These are phyloP conservation scores for Cephus cinctus DNA, from an alignment of 1,140 invertebrate genomes.

Conservation along the genomic window DNA sequence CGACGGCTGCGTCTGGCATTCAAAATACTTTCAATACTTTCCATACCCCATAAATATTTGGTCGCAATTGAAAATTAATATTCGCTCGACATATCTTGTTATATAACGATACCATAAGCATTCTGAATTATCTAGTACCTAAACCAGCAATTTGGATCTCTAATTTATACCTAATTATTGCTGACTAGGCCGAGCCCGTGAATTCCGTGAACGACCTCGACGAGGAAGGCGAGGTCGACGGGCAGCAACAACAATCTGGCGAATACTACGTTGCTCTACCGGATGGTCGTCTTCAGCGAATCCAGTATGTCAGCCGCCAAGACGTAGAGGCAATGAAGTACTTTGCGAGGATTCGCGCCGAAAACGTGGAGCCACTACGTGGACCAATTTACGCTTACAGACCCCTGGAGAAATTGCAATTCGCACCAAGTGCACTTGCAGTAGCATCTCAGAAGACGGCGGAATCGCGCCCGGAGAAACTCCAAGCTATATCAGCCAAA, in stretches of 20 bases:
- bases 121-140: too few species aligned
- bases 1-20: too few species aligned
- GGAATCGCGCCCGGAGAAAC: constrained; percentile 12
- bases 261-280: constrained; percentile 59
- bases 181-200: constrained; percentile 42
- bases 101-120: too few species aligned
- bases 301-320: constrained; percentile 55
- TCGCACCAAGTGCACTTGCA: constrained; percentile 11
- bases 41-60: too few species aligned
- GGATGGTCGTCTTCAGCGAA: constrained; percentile 54
- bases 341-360: constrained; percentile 55
- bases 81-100: too few species aligned
- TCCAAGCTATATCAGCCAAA: constrained; percentile 19
- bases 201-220: constrained; percentile 47
- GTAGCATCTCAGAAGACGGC: not conserved
- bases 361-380: constrained; percentile 57
- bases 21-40: too few species aligned
- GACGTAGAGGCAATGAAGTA: constrained; percentile 59
- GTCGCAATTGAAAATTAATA: too few species aligned
- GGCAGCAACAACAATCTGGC: constrained; percentile 36
- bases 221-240: constrained; percentile 35
- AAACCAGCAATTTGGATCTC: too few species aligned
- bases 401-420: constrained; percentile 46
- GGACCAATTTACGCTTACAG: constrained; percentile 59
- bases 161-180: not conserved